Evolutionary conservation across 2,113 vertebrate species (phyloP), one percentile per base, ranked within the genome.

Genomic region (Larimichthys crocea): DNA sequence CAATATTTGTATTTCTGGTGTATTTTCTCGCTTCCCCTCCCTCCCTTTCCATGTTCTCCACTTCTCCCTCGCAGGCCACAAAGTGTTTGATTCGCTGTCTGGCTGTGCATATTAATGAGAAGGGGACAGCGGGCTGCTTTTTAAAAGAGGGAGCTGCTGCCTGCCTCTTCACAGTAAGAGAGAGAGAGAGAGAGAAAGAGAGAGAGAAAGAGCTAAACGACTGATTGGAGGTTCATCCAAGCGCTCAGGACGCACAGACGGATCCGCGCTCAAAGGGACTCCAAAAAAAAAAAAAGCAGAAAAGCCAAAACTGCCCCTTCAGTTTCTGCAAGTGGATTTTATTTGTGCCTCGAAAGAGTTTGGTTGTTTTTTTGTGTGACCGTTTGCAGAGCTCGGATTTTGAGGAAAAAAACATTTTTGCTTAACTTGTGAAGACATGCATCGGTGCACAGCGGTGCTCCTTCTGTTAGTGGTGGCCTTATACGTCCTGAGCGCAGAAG

Each of bases 81-180:
- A 40, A 88, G 90, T 89, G 91, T 92, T 94, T 95, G 96, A 97
- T 95, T 97, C 95, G 96, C 91, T 91, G 94, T 92, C 94, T 95
- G 88, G 96, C 91, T 94, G 78, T 96, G 97, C 97, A 99, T 99
- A 95, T 97, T 97, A 99, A 99, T 98, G 97, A 98, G 97, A 89
- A 92, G 93, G 94, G 80, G 90, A 88, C 91, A 94, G 95, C 94
- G 94, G 88, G 82, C 91, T 95, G 91, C 90, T 96, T 98, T 97
- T 97, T 96, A 86, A 89, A 97, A 96, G 35, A 40, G 35, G 35
- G 96, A 94, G 95, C 94, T 88, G 65, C 81, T 74, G 93, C 77
- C 67, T 77, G 67, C 62, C 63, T 81, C 61, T 83, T 73, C 57
- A 49, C 69, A 79, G 56, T 11, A 1, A 71, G 64, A 15, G 64